Percentiles rank a stretch among this genome's conserved stretches.
phyloP scores from a whole-genome alignment of 2,797 vertebrate genomes.

The Macrochelys suwanniensis region DNA sequence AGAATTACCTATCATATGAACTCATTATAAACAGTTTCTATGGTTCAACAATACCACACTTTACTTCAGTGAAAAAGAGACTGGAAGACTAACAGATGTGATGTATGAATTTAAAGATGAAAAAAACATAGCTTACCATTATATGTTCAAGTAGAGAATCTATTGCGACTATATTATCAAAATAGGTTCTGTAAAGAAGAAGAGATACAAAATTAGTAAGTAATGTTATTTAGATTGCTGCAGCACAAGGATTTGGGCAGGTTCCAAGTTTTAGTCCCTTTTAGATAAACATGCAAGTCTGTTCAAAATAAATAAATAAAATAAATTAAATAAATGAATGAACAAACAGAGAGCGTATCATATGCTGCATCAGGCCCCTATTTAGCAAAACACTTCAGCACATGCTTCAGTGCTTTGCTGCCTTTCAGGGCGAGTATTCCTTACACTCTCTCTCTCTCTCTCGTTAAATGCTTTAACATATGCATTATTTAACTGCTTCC shows the following conservation, averaged over 20 bases:
- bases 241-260: background rate
- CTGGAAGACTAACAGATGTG: background rate
- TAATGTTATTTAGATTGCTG: background rate
- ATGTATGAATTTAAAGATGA: background rate
- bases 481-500: background rate
- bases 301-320: background rate
- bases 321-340: background rate
- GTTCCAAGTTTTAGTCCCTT: background rate
- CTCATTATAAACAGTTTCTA: background rate
- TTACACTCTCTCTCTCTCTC: background rate
- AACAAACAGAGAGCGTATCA: background rate
- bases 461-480: background rate
- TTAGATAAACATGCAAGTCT: background rate
- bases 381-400: background rate
- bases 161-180: conserved; percentile 99
- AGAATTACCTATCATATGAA: background rate
- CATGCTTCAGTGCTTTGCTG: background rate
- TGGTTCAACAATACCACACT: background rate
- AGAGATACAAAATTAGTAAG: conserved; percentile 66
- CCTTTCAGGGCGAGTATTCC: background rate
- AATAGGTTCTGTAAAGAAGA: conserved; percentile 93
- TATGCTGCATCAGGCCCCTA: no score
- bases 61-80: background rate
- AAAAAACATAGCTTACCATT: conserved; percentile 90
- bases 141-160: conserved; percentile 99